These are phyloP conservation scores for Cryptotermes secundus DNA, from an alignment of 1,140 invertebrate species.

Conservation along the genomic window DNA sequence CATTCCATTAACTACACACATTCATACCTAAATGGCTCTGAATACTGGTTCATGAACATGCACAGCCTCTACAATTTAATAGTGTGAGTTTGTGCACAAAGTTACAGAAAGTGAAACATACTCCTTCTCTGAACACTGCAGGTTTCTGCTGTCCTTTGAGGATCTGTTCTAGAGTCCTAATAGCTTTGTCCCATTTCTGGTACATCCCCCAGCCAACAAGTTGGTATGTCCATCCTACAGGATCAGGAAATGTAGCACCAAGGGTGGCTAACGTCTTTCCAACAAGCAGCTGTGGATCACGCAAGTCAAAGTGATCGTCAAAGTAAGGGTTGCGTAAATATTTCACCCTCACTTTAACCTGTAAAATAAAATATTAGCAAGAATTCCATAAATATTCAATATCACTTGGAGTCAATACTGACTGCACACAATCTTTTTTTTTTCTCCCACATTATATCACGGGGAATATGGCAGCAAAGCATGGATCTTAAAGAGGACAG, in stretches of 20 bases:
- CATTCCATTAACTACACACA: too few relatives aligned
- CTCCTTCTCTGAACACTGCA: slow-evolving; percentile 23
- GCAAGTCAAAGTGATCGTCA: slow-evolving; percentile 87
- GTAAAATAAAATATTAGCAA: slow-evolving; percentile 30
- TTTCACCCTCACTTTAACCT: slow-evolving; percentile 71
- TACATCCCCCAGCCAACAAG: slow-evolving; percentile 67
- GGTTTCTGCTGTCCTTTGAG: slow-evolving; percentile 39
- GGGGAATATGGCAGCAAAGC: background rate
- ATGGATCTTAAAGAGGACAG: too few relatives aligned
- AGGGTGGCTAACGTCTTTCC: slow-evolving; percentile 77
- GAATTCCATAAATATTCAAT: background rate
- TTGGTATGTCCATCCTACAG: slow-evolving; percentile 62
- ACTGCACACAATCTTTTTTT: background rate
- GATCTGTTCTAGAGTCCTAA: slow-evolving; percentile 46
- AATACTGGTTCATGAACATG: too few relatives aligned
- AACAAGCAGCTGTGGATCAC: slow-evolving; percentile 62
- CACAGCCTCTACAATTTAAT: too few relatives aligned
- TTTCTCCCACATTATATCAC: background rate
- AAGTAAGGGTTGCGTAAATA: slow-evolving; percentile 78
- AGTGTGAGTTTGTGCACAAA: too few relatives aligned
- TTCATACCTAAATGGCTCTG: too few relatives aligned
- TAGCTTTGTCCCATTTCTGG: slow-evolving; percentile 64
- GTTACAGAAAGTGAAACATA: slow-evolving; percentile 11
- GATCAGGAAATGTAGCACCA: slow-evolving; percentile 53
- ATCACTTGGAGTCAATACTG: background rate